phyloP scores from a whole-genome alignment of 2,888 invertebrate genomes.

The Nomada lathburiana region DNA sequence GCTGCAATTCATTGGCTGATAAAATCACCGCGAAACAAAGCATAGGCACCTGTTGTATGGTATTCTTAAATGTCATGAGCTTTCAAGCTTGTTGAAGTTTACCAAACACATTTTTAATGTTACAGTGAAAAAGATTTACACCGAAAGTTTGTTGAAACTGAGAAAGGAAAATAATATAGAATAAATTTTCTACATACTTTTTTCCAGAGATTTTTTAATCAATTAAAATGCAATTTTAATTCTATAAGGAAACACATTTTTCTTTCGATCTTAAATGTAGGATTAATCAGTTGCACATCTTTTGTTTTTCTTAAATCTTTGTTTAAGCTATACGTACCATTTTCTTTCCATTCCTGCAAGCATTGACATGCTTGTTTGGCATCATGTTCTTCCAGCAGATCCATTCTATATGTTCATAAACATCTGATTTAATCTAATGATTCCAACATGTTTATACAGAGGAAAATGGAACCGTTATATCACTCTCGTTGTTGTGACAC shows the following conservation, averaged over 20 bases:
- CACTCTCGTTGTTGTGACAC: conserved; percentile 32
- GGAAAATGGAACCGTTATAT: conserved; percentile 21
- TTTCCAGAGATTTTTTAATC: neutral
- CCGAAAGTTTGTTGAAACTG: conserved; percentile 23
- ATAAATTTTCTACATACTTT: neutral
- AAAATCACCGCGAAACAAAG: conserved; percentile 60
- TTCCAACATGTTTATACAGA: conserved; percentile 44
- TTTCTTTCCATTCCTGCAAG: conserved; percentile 25
- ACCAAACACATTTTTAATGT: neutral
- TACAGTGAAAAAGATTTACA: neutral
- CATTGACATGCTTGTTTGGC: conserved; percentile 41
- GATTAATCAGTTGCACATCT: neutral
- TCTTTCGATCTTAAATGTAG: neutral
- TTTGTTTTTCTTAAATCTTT: neutral
- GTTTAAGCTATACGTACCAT: conserved; percentile 46
- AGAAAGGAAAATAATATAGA: conserved; percentile 8
- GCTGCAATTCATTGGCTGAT: conserved; percentile 38
- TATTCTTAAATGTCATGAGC: conserved; percentile 48
- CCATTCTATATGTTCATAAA: conserved; percentile 55
- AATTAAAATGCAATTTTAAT: conserved; percentile 27
- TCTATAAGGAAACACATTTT: neutral
- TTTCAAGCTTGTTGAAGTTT: conserved; percentile 19
- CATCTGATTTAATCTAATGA: conserved; percentile 37
- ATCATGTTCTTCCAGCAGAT: conserved; percentile 38
- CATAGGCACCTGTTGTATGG: conserved; percentile 67